A percentile compares a stretch with the other conserved stretches of the same genome.
phyloP scores from a whole-genome alignment of 2,113 vertebrate species.

The Megalops atlanticus region DNA sequence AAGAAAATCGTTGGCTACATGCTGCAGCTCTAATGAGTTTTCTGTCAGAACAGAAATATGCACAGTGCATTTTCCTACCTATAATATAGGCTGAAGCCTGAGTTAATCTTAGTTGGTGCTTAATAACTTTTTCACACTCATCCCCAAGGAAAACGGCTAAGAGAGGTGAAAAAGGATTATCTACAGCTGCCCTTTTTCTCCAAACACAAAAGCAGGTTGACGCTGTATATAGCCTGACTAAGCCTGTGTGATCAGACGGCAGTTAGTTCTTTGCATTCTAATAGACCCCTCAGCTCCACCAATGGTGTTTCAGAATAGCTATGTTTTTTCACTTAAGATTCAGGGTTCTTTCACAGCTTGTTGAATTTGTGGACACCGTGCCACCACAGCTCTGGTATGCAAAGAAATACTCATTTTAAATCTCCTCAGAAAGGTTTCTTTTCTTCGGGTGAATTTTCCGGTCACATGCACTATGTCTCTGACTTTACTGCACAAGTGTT shows the following conservation, averaged over 20 bases:
- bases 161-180: slow-evolving; percentile 19
- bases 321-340: not conserved
- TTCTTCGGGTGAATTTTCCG: not conserved
- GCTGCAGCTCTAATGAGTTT: not conserved
- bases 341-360: slow-evolving; percentile 11
- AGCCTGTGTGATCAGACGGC: slow-evolving; percentile 15
- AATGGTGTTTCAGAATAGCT: not conserved
- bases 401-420: not conserved
- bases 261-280: slow-evolving; percentile 21
- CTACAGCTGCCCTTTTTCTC: slow-evolving; percentile 12
- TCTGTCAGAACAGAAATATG: not conserved
- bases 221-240: slow-evolving; percentile 2
- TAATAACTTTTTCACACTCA: slow-evolving; percentile 23
- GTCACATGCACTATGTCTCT: not conserved
- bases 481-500: not conserved
- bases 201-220: not conserved
- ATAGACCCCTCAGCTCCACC: not conserved
- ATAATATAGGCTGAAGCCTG: not conserved
- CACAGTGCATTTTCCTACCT: not conserved
- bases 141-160: slow-evolving; percentile 11
- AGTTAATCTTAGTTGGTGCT: slow-evolving; percentile 1
- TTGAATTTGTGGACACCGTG: slow-evolving; percentile 4
- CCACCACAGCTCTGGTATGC: not conserved
- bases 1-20: not conserved
- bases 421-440: not conserved